Conservation (phyloP, 2,888 invertebrate genomes). For the Adela reaumurella region DNA sequence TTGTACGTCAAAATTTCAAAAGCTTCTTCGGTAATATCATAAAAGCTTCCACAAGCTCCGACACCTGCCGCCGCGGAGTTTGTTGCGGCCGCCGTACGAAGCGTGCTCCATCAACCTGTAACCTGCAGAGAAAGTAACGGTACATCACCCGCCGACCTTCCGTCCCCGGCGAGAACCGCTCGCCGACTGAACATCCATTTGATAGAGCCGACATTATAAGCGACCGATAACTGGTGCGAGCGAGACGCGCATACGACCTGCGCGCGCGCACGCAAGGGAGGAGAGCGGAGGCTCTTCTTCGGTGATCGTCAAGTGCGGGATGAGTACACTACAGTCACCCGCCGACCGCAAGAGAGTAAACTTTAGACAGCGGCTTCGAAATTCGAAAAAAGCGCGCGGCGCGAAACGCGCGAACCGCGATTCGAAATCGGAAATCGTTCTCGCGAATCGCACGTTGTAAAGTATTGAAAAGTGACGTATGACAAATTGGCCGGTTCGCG, state of each 20-base stretch:
- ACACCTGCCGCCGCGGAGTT: not conserved
- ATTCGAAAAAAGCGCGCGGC: slow-evolving; percentile 32
- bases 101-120: slow-evolving; percentile 33
- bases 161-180: slow-evolving; percentile 43
- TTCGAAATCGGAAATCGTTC: slow-evolving; percentile 19
- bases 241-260: slow-evolving; percentile 24
- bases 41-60: not conserved
- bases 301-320: slow-evolving; percentile 53
- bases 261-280: slow-evolving; percentile 25
- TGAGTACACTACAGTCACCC: slow-evolving; percentile 50
- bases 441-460: slow-evolving; percentile 1
- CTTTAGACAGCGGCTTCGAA: slow-evolving; percentile 14
- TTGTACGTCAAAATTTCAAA: too few species aligned
- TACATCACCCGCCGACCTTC: slow-evolving; percentile 28
- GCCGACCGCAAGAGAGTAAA: slow-evolving; percentile 51
- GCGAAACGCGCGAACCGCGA: slow-evolving; percentile 31
- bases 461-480: not conserved
- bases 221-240: slow-evolving; percentile 42
- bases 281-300: slow-evolving; percentile 42
- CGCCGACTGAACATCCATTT: slow-evolving; percentile 33
- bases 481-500: not conserved
- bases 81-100: slow-evolving; percentile 26
- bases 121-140: slow-evolving; percentile 42
- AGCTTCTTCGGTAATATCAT: too few species aligned
- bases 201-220: slow-evolving; percentile 26